Conservation (phyloP, 2,888 invertebrate species). For the Drosophila siamana region DNA sequence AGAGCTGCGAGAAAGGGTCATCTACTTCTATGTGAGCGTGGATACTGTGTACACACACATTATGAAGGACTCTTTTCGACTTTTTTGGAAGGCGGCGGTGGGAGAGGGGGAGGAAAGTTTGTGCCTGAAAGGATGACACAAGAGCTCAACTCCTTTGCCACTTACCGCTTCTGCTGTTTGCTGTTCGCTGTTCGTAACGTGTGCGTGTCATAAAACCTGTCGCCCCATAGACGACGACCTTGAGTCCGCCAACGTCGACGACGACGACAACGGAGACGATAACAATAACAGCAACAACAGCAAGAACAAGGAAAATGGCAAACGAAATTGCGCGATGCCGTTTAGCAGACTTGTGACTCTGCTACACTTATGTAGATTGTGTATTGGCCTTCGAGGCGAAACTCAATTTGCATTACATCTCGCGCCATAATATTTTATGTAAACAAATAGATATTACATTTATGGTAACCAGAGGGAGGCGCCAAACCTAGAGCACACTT, state of each 20-base stretch:
- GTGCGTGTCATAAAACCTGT: constrained; percentile 73
- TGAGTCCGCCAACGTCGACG: constrained; percentile 41
- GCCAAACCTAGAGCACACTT: neutral
- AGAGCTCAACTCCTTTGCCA: constrained; percentile 9
- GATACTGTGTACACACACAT: neutral
- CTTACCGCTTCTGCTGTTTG: neutral
- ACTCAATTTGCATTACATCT: constrained; percentile 76
- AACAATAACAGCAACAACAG: neutral
- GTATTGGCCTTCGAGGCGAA: constrained; percentile 51
- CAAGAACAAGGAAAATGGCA: constrained; percentile 1
- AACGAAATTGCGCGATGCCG: constrained; percentile 28
- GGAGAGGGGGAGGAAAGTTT: neutral
- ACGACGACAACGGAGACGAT: constrained; percentile 5
- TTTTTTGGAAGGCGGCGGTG: too few species aligned
- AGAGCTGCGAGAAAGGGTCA: neutral
- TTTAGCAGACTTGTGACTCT: constrained; percentile 33
- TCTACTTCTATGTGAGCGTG: neutral
- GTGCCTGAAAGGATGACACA: constrained; percentile 1
- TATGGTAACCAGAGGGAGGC: constrained; percentile 16
- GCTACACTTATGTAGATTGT: constrained; percentile 39
- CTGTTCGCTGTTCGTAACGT: constrained; percentile 44
- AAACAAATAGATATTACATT: constrained; percentile 55
- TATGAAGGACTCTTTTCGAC: neutral
- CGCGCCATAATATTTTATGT: constrained; percentile 52
- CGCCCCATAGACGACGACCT: constrained; percentile 57